Base-by-base conservation (phyloP, 2,888 invertebrate genomes). In the Erebia ligea region DNA sequence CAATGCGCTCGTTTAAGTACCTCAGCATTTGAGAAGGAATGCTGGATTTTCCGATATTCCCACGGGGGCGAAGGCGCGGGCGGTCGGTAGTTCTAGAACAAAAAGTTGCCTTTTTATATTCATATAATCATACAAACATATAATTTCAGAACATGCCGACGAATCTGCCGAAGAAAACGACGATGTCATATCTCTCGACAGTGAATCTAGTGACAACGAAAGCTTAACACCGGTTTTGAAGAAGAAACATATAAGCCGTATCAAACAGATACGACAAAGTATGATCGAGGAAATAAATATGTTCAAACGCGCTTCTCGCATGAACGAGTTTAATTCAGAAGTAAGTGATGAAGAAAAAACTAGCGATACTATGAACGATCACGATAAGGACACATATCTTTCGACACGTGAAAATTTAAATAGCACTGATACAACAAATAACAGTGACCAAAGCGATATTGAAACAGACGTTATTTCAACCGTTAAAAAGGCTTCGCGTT, bases 151-250 rank as follows among this genome's bases (percentile, higher is more conserved):
- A 77, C 87, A 76, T 5, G 74, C 78, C 1, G 80, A 83, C 66
- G 85, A 88, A 40, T 86, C 21, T 9, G 71, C 58, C 5, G 82
- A 81, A 8, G 84, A 86, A 0, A 81, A 82, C 34, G 75, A 76
- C 0, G 77, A 82, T 8, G 87, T 87, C 65, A 78, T 83, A 0
- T 81, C 45, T 45, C 45, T 45, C 11, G 13, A 45, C 11, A 13
- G 13, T 34, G 34, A 34, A 34, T 34, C 34, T 45, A 45, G 45
- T 45, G 45, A 80, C 56, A 90, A 89, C 48, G 86, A 91, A 63
- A 90, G 90, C 52, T 79, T 92, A 1, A 91, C 91, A 75, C 91
- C 92, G 0, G 80, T 82, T 0, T 88, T 92, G 68, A 87, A 79
- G 58, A 89, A 84, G 67, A 86, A 87, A 69, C 80, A 84, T 6